A percentile compares a stretch with the other conserved stretches of the same genome.
Evolutionary conservation across 2,888 invertebrate species (phyloP).

Genomic region (Mythimna vitellina): DNA sequence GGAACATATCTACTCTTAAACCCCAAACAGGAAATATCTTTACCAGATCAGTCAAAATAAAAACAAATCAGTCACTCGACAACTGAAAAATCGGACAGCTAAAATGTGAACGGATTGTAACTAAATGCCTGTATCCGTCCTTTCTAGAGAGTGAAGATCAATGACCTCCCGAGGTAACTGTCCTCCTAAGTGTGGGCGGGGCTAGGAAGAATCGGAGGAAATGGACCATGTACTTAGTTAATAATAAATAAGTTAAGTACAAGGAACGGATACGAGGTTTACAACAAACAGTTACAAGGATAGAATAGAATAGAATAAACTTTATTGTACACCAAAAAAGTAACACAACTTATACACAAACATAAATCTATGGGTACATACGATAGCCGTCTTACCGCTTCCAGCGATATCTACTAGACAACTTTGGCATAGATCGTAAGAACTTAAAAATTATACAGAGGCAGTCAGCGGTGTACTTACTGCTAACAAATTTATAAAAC

Average conservation of each 20-base stretch:
- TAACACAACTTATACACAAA: no score
- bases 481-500: no score
- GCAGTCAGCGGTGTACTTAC: no score
- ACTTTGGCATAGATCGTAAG: no score
- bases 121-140: constrained; percentile 60
- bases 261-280: constrained; percentile 41
- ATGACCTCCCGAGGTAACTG: constrained; percentile 65
- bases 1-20: no score
- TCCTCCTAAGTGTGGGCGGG: constrained; percentile 61
- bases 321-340: no score
- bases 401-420: no score
- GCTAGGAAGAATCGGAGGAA: constrained; percentile 62
- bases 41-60: background rate
- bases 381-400: no score
- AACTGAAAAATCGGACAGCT: constrained; percentile 33
- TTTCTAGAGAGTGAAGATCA: constrained; percentile 64
- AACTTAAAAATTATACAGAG: no score
- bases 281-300: constrained; percentile 6
- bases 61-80: constrained; percentile 25
- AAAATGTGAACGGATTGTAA: constrained; percentile 36
- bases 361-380: no score
- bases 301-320: no score
- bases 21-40: background rate
- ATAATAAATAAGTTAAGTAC: constrained; percentile 41
- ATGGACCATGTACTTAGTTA: constrained; percentile 53